Percentiles rank a stretch among this genome's conserved stretches.
Evolutionary conservation across 2,888 invertebrate genomes (phyloP).

Genomic region (Andrena hattorfiana): DNA sequence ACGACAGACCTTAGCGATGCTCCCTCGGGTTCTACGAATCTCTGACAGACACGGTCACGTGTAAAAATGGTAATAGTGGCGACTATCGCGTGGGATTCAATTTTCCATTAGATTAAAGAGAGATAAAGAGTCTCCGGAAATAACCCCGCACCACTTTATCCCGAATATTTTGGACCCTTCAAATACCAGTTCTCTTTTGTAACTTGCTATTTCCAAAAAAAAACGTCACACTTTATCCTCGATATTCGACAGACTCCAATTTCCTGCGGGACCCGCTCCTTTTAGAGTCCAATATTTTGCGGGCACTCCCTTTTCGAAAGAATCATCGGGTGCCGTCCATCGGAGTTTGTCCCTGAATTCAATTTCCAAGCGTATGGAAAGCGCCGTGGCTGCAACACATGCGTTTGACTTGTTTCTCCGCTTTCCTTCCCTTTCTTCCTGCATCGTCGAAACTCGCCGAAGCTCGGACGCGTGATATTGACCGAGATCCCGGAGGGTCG

Average conservation of each 20-base stretch:
- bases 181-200: too few relatives aligned
- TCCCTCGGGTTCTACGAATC: neutral
- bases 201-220: too few relatives aligned
- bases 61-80: slow-evolving; percentile 28
- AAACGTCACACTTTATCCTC: too few relatives aligned
- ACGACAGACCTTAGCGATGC: slow-evolving; percentile 5
- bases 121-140: neutral
- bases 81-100: slow-evolving; percentile 5
- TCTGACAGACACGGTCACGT: slow-evolving; percentile 1
- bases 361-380: neutral
- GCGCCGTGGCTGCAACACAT: neutral
- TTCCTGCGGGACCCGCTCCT: neutral
- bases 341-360: neutral
- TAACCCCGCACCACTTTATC: too few relatives aligned
- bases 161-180: too few relatives aligned
- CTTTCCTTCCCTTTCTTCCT: neutral
- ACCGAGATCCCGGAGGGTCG: neutral
- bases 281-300: neutral
- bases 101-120: neutral
- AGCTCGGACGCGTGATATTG: neutral
- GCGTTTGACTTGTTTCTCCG: too few relatives aligned
- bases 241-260: neutral
- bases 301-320: neutral
- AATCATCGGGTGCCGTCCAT: neutral
- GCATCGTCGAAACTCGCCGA: neutral